phyloP scores from a whole-genome alignment of 2,888 invertebrate genomes.

The Cerastoderma edule region DNA sequence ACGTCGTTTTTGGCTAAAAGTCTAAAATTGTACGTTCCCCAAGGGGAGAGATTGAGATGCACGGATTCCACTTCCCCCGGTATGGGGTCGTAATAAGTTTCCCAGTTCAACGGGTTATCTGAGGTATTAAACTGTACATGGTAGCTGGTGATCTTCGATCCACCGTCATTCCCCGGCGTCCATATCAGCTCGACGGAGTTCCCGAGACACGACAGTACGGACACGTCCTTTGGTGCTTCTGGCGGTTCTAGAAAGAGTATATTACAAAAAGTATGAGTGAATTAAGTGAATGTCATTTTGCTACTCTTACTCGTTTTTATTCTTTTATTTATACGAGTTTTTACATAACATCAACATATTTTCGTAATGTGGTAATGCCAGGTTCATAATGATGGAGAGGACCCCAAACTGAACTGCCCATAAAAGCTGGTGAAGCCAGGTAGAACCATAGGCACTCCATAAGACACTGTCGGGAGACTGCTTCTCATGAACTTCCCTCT shows the following conservation, averaged over 20 bases:
- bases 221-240: conserved; percentile 90
- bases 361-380: too few species aligned
- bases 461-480: too few species aligned
- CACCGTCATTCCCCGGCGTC: conserved; percentile 96
- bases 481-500: too few species aligned
- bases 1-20: conserved; percentile 82
- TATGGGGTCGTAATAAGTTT: conserved; percentile 70
- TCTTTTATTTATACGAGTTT: too few species aligned
- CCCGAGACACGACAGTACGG: conserved; percentile 87
- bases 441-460: too few species aligned
- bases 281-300: too few species aligned
- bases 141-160: conserved; percentile 95
- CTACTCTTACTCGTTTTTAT: too few species aligned
- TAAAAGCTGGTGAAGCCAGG: too few species aligned
- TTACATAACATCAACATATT: too few species aligned
- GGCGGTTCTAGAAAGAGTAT: conserved; percentile 92
- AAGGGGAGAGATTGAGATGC: conserved; percentile 77
- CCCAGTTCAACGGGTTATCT: conserved; percentile 96
- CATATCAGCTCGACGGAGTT: conserved; percentile 86
- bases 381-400: too few species aligned
- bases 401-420: too few species aligned
- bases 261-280: too few species aligned
- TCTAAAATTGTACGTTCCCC: conserved; percentile 83
- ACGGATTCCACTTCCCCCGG: conserved; percentile 59
- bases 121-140: conserved; percentile 96